phyloP scores from a whole-genome alignment of 2,888 invertebrate species.

The Morpho achilles region DNA sequence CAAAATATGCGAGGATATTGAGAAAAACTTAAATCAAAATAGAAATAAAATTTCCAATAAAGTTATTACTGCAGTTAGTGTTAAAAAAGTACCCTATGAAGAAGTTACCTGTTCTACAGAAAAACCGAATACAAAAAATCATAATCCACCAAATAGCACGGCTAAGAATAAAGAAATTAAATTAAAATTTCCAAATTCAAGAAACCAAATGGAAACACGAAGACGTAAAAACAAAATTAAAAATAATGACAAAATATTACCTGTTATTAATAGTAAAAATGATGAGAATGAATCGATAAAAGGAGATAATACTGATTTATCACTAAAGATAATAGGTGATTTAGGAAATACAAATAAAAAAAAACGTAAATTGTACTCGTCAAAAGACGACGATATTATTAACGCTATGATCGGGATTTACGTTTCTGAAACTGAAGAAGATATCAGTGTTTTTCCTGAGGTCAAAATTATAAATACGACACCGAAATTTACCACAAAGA shows the following conservation, averaged over 20 bases:
- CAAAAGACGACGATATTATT: constrained; percentile 45
- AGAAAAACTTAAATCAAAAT: constrained; percentile 40
- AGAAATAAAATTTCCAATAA: constrained; percentile 7
- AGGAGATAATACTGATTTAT: no score
- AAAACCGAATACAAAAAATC: constrained; percentile 8
- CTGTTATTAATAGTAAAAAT: no score
- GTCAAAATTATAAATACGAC: constrained; percentile 32
- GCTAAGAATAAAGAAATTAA: constrained; percentile 12
- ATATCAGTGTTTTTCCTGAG: constrained; percentile 7
- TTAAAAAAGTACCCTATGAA: constrained; percentile 1
- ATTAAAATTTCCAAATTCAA: constrained; percentile 28
- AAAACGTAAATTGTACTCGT: constrained; percentile 64
- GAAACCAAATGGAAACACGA: constrained; percentile 25
- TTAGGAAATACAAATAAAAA: constrained; percentile 32
- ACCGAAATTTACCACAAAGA: constrained; percentile 39
- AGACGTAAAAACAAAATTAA: no score
- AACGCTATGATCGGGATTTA: constrained; percentile 30
- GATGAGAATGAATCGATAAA: no score
- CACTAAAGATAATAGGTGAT: neutral
- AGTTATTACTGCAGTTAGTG: constrained; percentile 3
- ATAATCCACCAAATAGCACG: constrained; percentile 20
- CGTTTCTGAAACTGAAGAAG: constrained; percentile 28
- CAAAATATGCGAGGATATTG: constrained; percentile 49
- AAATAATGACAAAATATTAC: no score
- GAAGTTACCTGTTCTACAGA: constrained; percentile 6